Conservation (phyloP, 2,797 vertebrate species). For the Pipistrellus nathusii region DNA sequence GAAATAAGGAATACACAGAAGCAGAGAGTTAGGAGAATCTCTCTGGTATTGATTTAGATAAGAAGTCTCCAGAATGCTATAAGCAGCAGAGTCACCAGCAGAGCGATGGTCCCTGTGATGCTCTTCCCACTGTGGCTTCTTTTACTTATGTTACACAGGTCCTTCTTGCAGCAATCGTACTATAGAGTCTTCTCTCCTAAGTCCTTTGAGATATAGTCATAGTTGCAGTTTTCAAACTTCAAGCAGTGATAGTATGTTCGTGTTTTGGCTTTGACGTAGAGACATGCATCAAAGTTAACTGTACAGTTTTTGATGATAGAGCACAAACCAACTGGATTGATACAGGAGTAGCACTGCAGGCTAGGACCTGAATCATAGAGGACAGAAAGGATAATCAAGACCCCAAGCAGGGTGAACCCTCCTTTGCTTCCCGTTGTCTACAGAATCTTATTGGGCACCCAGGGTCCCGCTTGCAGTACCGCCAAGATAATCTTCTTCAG, state of each 20-base stretch:
- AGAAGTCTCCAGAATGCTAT: neutral
- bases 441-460: no score
- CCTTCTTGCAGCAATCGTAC: neutral
- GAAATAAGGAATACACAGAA: neutral
- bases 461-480: no score
- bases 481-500: neutral
- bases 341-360: no score
- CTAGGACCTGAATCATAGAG: no score
- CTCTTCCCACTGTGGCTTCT: rapidly evolving
- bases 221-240: rapidly evolving
- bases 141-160: constrained; percentile 53
- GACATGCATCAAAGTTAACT: no score
- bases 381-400: no score
- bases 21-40: neutral
- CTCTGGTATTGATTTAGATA: neutral
- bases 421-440: no score
- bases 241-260: neutral
- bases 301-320: no score
- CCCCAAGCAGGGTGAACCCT: no score
- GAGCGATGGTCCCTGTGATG: rapidly evolving
- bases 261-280: neutral
- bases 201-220: rapidly evolving
- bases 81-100: neutral
- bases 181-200: rapidly evolving
- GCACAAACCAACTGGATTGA: no score